Conservation (phyloP, 53 echinoderm and acorn worm genomes). For the Echinarachnius parma region DNA sequence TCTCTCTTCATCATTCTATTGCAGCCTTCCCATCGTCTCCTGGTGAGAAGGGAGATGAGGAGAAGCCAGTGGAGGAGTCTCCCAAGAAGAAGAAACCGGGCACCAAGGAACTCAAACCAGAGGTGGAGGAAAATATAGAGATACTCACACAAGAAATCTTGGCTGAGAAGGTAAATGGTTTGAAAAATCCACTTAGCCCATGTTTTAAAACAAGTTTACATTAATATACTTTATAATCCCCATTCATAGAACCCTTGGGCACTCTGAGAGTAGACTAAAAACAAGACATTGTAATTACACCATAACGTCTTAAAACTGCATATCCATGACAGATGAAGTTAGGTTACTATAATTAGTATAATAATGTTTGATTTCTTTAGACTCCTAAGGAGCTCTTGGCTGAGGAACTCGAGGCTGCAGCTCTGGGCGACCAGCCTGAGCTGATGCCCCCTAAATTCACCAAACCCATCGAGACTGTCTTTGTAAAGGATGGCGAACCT, state of each 20-base stretch:
- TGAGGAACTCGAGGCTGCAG: conserved; percentile 55
- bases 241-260: too few relatives aligned
- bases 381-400: conserved; percentile 53
- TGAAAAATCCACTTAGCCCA: too few relatives aligned
- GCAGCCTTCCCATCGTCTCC: conserved; percentile 72
- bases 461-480: conserved; percentile 67
- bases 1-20: too few relatives aligned
- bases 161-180: conserved; percentile 28
- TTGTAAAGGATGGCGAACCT: conserved; percentile 72
- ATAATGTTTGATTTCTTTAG: neutral
- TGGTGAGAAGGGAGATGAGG: conserved; percentile 69
- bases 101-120: conserved; percentile 44
- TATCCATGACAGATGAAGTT: too few relatives aligned
- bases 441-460: conserved; percentile 81
- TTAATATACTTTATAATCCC: too few relatives aligned
- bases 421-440: conserved; percentile 49
- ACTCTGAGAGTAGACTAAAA: too few relatives aligned
- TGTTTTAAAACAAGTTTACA: too few relatives aligned
- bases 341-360: neutral
- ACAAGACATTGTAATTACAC: too few relatives aligned
- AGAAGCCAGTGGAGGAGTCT: conserved; percentile 64
- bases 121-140: conserved; percentile 45
- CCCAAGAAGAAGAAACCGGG: conserved; percentile 48
- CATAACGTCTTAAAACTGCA: too few relatives aligned
- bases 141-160: conserved; percentile 30